These are phyloP conservation scores for Drosophila ustulata DNA, from an alignment of 2,888 invertebrate genomes.

Conservation along the genomic window DNA sequence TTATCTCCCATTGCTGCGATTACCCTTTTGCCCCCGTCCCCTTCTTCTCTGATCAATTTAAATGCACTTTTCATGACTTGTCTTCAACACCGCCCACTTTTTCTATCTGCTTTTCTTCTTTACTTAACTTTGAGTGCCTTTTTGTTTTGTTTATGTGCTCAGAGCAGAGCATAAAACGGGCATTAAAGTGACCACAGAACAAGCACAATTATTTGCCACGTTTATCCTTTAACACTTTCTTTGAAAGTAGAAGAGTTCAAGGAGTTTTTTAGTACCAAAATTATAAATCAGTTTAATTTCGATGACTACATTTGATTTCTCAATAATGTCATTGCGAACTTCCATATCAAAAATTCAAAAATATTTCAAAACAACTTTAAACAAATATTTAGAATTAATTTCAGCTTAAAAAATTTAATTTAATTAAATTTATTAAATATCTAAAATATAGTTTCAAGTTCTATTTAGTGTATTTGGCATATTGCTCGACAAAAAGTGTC, in stretches of 20 bases:
- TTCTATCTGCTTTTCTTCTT: conserved; percentile 17
- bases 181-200: conserved; percentile 42
- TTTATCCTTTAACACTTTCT: conserved; percentile 15
- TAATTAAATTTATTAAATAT: background rate
- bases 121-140: conserved; percentile 45
- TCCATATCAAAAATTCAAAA: no score
- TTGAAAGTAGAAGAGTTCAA: background rate
- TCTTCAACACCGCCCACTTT: conserved; percentile 25
- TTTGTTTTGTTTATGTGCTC: conserved; percentile 52
- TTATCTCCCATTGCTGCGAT: conserved; percentile 37
- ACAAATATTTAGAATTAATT: no score
- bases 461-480: background rate
- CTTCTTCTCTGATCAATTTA: conserved; percentile 47
- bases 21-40: conserved; percentile 1
- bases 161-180: conserved; percentile 54
- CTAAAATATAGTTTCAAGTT: background rate
- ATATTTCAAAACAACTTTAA: no score
- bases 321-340: no score
- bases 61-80: conserved; percentile 64
- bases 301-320: no score
- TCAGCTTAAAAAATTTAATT: no score
- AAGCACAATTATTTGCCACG: conserved; percentile 30
- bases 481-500: background rate
- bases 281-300: no score
- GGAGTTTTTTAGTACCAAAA: background rate